These are phyloP conservation scores for Burhinus oedicnemus DNA, from an alignment of 2,113 vertebrate species.

Conservation along the genomic window DNA sequence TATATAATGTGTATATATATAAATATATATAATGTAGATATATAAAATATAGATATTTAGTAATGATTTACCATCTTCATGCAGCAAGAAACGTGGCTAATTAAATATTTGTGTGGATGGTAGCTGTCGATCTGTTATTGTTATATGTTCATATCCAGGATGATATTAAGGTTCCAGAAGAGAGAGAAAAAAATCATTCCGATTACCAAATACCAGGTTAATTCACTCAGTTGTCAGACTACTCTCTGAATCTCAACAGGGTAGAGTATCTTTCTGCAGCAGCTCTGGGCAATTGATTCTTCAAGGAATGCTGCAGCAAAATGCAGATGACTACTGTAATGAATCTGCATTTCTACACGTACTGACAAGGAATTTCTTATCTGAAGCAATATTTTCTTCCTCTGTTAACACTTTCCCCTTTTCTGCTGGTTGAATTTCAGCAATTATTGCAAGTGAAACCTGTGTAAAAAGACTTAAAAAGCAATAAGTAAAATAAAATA, in stretches of 20 bases:
- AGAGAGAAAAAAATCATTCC: not conserved
- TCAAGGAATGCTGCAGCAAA: not conserved
- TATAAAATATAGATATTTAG: not conserved
- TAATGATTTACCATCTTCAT: not conserved
- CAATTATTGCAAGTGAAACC: not conserved
- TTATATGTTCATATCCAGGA: not conserved
- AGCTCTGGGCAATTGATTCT: not conserved
- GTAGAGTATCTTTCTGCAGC: not conserved
- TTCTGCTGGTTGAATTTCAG: not conserved
- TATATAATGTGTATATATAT: too few relatives aligned
- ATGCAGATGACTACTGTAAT: not conserved
- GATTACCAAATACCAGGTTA: not conserved
- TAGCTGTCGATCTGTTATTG: not conserved
- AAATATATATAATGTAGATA: too few relatives aligned
- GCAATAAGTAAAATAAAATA: not conserved
- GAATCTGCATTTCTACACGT: not conserved
- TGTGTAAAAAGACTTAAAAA: not conserved
- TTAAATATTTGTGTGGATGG: not conserved
- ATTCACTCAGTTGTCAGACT: not conserved
- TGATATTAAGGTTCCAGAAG: not conserved
- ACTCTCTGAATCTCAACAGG: not conserved
- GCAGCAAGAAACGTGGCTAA: not conserved
- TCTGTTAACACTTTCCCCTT: not conserved
- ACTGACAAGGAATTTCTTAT: not conserved
- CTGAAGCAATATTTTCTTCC: not conserved